Percentiles rank a stretch among this genome's conserved stretches.
phyloP scores from a whole-genome alignment of 2,113 vertebrate species.

The Pampusana beccarii region DNA sequence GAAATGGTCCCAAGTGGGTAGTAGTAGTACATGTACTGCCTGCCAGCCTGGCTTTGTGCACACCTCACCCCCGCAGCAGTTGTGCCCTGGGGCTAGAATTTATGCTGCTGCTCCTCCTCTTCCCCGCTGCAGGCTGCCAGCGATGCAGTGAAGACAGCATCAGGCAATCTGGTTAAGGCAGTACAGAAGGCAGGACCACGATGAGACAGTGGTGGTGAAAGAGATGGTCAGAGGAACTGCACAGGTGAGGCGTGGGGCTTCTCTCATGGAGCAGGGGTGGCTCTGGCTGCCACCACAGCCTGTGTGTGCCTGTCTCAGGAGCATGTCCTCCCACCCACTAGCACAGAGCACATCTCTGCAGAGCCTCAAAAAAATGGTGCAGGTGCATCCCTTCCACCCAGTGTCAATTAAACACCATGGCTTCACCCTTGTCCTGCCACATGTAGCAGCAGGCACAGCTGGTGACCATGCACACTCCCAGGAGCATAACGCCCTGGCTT shows the following conservation, averaged over 20 bases:
- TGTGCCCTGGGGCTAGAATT: neutral
- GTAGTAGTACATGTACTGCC: neutral
- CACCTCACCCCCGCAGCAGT: neutral
- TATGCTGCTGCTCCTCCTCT: neutral
- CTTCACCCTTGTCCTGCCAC: neutral
- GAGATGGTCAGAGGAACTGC: constrained; percentile 94
- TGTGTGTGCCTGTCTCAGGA: neutral
- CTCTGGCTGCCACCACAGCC: neutral
- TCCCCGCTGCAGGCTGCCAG: constrained; percentile 79
- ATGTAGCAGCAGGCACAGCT: neutral
- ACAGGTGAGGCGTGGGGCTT: constrained; percentile 78
- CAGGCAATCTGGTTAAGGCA: constrained; percentile 91
- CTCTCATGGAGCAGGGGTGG: neutral
- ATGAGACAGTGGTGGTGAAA: constrained; percentile 88
- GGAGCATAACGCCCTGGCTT: neutral
- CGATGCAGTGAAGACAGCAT: constrained; percentile 90
- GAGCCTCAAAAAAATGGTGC: too few relatives aligned
- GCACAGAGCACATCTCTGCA: neutral
- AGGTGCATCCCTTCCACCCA: neutral
- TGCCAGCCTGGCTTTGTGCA: too few relatives aligned
- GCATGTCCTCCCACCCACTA: neutral
- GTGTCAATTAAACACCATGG: neutral
- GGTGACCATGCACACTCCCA: neutral
- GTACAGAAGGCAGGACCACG: constrained; percentile 90
- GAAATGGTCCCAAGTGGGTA: neutral